Conservation (phyloP, 2,113 vertebrate genomes). For the Corythaeola cristata region DNA sequence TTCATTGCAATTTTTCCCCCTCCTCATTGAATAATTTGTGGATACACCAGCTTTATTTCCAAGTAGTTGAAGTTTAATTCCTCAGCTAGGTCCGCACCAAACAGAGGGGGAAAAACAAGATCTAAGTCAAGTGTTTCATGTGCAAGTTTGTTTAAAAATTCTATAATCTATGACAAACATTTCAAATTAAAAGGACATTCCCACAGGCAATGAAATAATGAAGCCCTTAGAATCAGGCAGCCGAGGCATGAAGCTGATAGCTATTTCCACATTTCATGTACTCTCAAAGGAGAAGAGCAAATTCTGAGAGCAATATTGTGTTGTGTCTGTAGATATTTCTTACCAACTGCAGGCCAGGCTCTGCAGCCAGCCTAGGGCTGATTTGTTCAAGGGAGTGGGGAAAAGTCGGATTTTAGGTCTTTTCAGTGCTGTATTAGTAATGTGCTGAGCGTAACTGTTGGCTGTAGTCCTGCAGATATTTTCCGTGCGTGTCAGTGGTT, state of each 20-base stretch:
- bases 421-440: background rate
- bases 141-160: slow-evolving; percentile 55
- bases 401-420: background rate
- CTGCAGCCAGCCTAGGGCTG: background rate
- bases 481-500: background rate
- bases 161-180: slow-evolving; percentile 64
- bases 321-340: slow-evolving; percentile 20
- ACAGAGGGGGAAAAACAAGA: background rate
- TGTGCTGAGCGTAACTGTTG: background rate
- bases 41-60: slow-evolving; percentile 30
- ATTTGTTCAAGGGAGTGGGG: background rate
- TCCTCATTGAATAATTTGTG: slow-evolving; percentile 27
- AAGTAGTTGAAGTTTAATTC: slow-evolving; percentile 28
- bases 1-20: background rate
- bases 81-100: slow-evolving; percentile 23
- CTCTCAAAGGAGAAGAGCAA: slow-evolving; percentile 45
- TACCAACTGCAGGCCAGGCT: background rate
- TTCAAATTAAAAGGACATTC: slow-evolving; percentile 68
- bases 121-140: slow-evolving; percentile 49
- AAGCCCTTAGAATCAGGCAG: slow-evolving; percentile 51
- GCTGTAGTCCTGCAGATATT: background rate
- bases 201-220: slow-evolving; percentile 65
- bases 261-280: slow-evolving; percentile 18
- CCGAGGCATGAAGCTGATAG: slow-evolving; percentile 44
- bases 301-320: background rate